These are phyloP conservation scores for Byasa hedistus DNA, from an alignment of 2,888 invertebrate species.

Conservation along the genomic window DNA sequence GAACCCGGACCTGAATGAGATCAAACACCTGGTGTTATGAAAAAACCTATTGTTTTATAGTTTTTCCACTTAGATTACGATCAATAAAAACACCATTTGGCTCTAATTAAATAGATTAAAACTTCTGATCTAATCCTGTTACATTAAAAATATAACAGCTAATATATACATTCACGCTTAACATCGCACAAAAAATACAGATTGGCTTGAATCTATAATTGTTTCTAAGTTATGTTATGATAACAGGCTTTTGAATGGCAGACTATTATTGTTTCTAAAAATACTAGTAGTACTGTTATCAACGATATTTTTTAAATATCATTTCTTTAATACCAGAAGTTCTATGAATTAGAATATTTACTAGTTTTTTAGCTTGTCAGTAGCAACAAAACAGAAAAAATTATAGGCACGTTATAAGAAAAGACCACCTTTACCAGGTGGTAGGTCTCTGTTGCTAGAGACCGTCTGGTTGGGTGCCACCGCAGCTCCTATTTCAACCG, in stretches of 20 bases:
- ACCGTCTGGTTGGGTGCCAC: no score
- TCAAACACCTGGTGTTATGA: slow-evolving; percentile 29
- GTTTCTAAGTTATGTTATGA: background rate
- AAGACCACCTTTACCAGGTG: no score
- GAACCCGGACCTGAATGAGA: slow-evolving; percentile 38
- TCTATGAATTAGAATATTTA: no score
- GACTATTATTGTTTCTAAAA: background rate
- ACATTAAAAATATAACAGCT: background rate
- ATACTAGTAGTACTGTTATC: background rate
- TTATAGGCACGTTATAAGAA: no score
- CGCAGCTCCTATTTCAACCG: no score
- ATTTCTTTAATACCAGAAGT: no score
- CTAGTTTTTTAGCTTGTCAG: no score
- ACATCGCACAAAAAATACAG: background rate
- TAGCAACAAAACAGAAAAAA: no score
- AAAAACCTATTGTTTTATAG: slow-evolving; percentile 13
- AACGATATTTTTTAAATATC: background rate
- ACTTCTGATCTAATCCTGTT: background rate
- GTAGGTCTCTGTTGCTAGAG: no score
- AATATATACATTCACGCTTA: background rate
- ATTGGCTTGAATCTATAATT: background rate
- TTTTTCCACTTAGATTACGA: slow-evolving; percentile 20
- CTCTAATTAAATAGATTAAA: slow-evolving; percentile 19
- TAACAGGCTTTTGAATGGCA: background rate
- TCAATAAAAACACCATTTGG: slow-evolving; percentile 6